These are phyloP conservation scores for Vulpes ferrilata DNA, from an alignment of 2,113 vertebrate genomes.

Conservation along the genomic window DNA sequence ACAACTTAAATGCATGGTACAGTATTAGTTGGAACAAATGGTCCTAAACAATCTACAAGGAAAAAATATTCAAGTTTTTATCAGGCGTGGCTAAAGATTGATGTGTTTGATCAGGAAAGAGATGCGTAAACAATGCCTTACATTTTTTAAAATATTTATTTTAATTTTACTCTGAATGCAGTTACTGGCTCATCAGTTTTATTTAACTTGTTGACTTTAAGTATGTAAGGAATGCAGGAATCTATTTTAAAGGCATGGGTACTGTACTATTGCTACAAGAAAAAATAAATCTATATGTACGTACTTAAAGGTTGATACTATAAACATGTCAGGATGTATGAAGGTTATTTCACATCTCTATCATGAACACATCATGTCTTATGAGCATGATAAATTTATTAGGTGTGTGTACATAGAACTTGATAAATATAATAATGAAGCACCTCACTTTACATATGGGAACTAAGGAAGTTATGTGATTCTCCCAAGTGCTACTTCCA, in stretches of 20 bases:
- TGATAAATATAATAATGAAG: constrained; percentile 64
- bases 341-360: constrained; percentile 39
- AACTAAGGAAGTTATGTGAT: constrained; percentile 32
- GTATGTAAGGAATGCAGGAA: background rate
- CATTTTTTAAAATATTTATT: background rate
- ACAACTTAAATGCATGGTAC: background rate
- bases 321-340: constrained; percentile 55
- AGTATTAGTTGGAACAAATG: background rate
- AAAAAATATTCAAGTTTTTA: background rate
- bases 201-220: constrained; percentile 27
- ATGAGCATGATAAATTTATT: constrained; percentile 58
- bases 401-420: background rate
- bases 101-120: background rate
- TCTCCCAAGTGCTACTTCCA: background rate
- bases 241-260: background rate
- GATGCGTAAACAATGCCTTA: background rate
- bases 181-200: background rate
- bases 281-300: constrained; percentile 51
- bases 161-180: background rate
- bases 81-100: background rate
- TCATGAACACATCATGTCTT: constrained; percentile 31
- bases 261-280: background rate
- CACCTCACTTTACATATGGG: background rate
- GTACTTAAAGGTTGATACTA: constrained; percentile 42
- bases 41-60: background rate